Evolutionary conservation across 2,888 invertebrate species (phyloP).

Genomic region (Odontomyia ornata): DNA sequence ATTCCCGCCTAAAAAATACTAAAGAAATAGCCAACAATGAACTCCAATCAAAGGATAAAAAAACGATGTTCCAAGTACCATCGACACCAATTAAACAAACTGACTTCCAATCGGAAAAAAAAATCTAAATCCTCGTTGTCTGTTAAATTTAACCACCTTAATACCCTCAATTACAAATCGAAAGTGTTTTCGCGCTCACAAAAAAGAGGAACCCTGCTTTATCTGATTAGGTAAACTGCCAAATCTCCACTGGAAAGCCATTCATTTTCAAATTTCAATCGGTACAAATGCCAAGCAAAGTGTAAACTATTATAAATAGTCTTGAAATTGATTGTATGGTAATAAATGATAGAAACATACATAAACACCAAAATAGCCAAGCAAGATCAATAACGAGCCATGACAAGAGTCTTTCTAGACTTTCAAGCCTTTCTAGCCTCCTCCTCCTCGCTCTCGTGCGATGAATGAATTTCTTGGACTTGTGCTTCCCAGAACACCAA

Average conservation of each 20-base stretch:
- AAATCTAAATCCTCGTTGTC: no score
- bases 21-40: no score
- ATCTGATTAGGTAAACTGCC: slow-evolving; percentile 41
- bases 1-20: no score
- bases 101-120: no score
- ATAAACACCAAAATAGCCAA: slow-evolving; percentile 40
- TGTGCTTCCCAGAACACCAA: no score
- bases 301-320: slow-evolving; percentile 49
- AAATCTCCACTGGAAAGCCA: slow-evolving; percentile 29
- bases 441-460: not conserved
- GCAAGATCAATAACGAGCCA: slow-evolving; percentile 29
- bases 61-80: no score
- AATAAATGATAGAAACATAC: slow-evolving; percentile 47
- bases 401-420: slow-evolving; percentile 26
- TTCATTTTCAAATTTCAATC: slow-evolving; percentile 40
- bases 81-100: no score
- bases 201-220: not conserved
- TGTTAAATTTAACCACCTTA: slow-evolving; percentile 5
- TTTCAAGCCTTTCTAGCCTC: not conserved
- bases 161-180: slow-evolving; percentile 34
- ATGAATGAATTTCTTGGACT: not conserved
- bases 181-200: slow-evolving; percentile 27
- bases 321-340: slow-evolving; percentile 49
- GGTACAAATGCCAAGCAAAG: slow-evolving; percentile 39
- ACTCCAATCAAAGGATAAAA: no score